Base-by-base conservation (phyloP, 2,888 invertebrate genomes). In the Coenonympha glycerion region DNA sequence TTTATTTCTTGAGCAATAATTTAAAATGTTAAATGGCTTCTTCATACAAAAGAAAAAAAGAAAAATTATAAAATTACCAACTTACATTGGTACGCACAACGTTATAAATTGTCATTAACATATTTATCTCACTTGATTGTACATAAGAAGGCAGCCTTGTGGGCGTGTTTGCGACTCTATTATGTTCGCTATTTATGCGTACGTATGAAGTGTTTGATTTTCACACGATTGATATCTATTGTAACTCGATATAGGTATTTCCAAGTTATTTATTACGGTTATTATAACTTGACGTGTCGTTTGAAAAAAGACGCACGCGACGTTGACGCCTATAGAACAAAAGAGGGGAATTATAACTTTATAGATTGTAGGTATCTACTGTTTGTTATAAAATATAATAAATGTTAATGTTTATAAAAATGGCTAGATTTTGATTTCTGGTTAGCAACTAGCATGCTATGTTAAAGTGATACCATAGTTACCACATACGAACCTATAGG, bases 201-300 rank as follows among this genome's bases (percentile, higher is more conserved):
- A 56, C 49, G 44, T 52, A 58, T 50, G 44, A 42, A 34, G 47
- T 55, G 42, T 55, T 53, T 42, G 51, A 36, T 31, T 51, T 57
- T 58, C 58, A 55, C 58, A 58, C 57, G 58, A 49, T 53, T 49
- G 47, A 44, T 58, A 58, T 57, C 53, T 50, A 46, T 53, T 57
- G 57, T 57, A 52, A 51, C 41, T 53, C 22, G 55, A 56, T 53
- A 50, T 49, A 48, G 44, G 34, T 37, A 58, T 55, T 58, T 8
- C 16, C 15, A 16, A 16, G 31, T 6, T 3, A 1, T 33, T 33
- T 58, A 52, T 57, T 57, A 46, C 31, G 37, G 37, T 31, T 47
- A 34, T 47, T 37, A 53, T 28, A 46, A 51, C 39, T 50, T 50
- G 47, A 46, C 42, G 47, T 52, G 30, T 13, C 19, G 13, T 31